A percentile compares a stretch with the other conserved stretches of the same genome.
These are phyloP conservation scores for Beroe forskalii DNA, from an alignment of 37 sponge, comb jelly and placozoan species.

Conservation along the genomic window DNA sequence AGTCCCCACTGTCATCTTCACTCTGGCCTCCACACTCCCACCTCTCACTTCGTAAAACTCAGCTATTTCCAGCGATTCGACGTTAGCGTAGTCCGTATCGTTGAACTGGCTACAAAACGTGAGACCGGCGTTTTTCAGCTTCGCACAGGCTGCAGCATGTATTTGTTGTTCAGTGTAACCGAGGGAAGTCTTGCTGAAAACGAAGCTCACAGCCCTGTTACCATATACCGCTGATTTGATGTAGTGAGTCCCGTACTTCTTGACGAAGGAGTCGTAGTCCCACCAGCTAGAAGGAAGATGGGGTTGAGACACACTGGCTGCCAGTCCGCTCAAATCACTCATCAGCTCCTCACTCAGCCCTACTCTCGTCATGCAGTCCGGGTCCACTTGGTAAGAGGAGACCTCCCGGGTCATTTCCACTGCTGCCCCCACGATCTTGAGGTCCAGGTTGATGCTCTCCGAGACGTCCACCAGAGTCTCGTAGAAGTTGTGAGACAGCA, in stretches of 20 bases:
- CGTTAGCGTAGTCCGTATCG: conserved; percentile 24
- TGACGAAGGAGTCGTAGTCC: conserved; percentile 52
- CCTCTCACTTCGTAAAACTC: conserved; percentile 45
- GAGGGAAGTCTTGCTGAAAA: conserved; percentile 4
- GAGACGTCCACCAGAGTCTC: conserved; percentile 7
- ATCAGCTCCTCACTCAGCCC: background rate
- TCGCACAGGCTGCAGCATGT: conserved; percentile 34
- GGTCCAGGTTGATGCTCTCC: background rate
- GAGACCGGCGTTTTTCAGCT: conserved; percentile 51
- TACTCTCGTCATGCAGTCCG: conserved; percentile 26
- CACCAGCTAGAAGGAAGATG: conserved; percentile 32
- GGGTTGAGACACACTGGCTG: background rate
- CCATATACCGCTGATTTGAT: conserved; percentile 17
- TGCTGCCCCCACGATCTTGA: conserved; percentile 16
- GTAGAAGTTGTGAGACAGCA: conserved; percentile 18
- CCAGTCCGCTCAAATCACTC: conserved; percentile 5
- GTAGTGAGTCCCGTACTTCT: conserved; percentile 62
- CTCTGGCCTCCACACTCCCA: conserved; percentile 52
- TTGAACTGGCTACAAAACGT: conserved; percentile 38
- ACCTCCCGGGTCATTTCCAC: conserved; percentile 11
- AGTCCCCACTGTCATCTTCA: conserved; percentile 2
- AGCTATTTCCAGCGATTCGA: background rate
- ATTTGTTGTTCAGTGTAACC: conserved; percentile 23
- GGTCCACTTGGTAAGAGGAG: background rate
- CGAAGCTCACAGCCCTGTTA: conserved; percentile 23